These are phyloP conservation scores for Griposia aprilina DNA, from an alignment of 2,888 invertebrate genomes.

Conservation along the genomic window DNA sequence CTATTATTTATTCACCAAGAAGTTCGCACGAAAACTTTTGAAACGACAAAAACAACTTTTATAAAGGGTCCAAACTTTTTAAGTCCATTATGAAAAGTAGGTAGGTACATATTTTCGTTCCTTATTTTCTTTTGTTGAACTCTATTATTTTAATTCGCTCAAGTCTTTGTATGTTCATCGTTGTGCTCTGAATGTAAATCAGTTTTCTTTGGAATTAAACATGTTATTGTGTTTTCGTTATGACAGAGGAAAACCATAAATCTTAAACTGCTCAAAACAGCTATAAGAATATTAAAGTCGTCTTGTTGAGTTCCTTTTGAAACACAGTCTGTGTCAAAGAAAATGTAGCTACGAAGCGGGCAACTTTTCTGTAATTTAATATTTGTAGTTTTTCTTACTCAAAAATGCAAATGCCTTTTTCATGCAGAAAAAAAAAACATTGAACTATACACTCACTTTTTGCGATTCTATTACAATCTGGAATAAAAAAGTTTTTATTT, in stretches of 20 bases:
- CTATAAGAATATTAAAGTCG: constrained; percentile 1
- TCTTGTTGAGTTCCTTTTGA: not conserved
- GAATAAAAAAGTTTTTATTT: too few relatives aligned
- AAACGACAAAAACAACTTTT: constrained; percentile 40
- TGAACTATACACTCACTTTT: not conserved
- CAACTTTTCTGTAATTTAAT: constrained; percentile 4
- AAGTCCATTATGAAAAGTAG: constrained; percentile 51
- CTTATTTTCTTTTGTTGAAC: constrained; percentile 26
- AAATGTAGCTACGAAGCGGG: constrained; percentile 8
- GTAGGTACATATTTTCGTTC: constrained; percentile 21
- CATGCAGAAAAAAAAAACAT: constrained; percentile 16
- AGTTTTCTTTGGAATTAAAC: constrained; percentile 34
- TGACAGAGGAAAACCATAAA: constrained; percentile 9
- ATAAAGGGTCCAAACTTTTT: constrained; percentile 45
- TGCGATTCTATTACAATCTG: not conserved
- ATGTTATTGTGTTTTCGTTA: constrained; percentile 32
- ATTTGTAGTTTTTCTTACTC: not conserved
- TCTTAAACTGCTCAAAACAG: constrained; percentile 26
- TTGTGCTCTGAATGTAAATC: constrained; percentile 38
- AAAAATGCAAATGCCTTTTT: not conserved
- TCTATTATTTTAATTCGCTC: constrained; percentile 39
- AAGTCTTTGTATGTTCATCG: constrained; percentile 36
- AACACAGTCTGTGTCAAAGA: not conserved
- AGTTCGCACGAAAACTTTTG: constrained; percentile 36
- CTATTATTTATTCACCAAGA: constrained; percentile 38